Conservation (phyloP, 2,888 invertebrate genomes). For the Scelioninae gen. 1 region DNA sequence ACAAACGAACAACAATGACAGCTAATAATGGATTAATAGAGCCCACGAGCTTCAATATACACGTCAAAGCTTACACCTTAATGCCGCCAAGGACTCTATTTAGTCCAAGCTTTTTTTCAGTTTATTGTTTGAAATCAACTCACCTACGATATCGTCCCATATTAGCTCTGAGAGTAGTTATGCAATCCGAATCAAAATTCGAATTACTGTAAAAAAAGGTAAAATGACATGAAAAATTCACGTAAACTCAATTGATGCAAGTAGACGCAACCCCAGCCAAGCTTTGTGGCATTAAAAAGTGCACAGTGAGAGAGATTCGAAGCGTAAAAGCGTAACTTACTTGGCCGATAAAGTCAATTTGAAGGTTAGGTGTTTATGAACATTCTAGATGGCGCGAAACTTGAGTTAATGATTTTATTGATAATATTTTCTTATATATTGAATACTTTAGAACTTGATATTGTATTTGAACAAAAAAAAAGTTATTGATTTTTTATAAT, state of each 20-base stretch:
- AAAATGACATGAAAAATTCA: no score
- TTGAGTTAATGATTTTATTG: no score
- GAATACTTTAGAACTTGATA: no score
- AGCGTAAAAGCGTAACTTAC: constrained; percentile 9
- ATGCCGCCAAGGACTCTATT: constrained; percentile 37
- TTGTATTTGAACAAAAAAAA: no score
- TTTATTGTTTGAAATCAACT: not conserved
- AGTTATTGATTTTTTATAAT: no score
- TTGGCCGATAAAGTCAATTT: constrained; percentile 19
- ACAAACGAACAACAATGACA: constrained; percentile 6
- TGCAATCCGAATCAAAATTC: not conserved
- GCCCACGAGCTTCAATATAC: constrained; percentile 15
- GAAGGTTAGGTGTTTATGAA: not conserved
- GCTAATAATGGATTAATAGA: constrained; percentile 9
- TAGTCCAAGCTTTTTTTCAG: not conserved
- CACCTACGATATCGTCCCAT: constrained; percentile 49
- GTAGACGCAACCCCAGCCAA: constrained; percentile 41
- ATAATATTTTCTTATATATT: no score
- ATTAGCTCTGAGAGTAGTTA: not conserved
- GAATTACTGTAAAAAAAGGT: constrained; percentile 27
- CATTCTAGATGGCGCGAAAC: not conserved
- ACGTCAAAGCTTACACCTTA: constrained; percentile 47
- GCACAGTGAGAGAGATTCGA: constrained; percentile 27
- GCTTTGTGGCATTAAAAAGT: constrained; percentile 40
- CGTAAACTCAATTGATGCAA: not conserved